These are phyloP conservation scores for Pseudopipra pipra DNA, from an alignment of 2,113 vertebrate species.

Conservation along the genomic window DNA sequence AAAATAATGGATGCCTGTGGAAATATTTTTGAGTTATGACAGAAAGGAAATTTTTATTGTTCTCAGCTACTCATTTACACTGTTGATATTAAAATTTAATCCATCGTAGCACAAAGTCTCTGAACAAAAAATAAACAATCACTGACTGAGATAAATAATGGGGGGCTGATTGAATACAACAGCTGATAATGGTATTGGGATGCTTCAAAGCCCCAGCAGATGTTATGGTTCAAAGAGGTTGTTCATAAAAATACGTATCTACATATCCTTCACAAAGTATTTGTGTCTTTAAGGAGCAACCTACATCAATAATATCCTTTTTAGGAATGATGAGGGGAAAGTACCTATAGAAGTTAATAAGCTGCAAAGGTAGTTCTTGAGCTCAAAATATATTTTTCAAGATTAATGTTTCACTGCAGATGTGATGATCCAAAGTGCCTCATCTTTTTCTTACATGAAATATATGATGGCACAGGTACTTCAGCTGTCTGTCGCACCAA, in stretches of 20 bases:
- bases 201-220: not conserved
- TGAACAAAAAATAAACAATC: slow-evolving; percentile 22
- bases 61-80: not conserved
- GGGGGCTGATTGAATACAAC: not conserved
- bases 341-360: not conserved
- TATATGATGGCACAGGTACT: not conserved
- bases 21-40: slow-evolving; percentile 52
- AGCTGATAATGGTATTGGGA: not conserved
- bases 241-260: not conserved
- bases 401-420: not conserved
- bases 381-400: not conserved
- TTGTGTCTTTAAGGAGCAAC: not conserved
- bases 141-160: not conserved
- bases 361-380: not conserved
- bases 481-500: not conserved
- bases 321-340: not conserved
- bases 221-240: not conserved
- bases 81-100: slow-evolving; percentile 9
- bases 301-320: not conserved
- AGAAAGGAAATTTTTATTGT: not conserved
- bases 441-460: not conserved
- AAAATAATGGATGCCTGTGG: slow-evolving; percentile 51
- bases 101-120: not conserved
- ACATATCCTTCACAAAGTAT: not conserved
- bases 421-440: not conserved